Base-by-base conservation (phyloP, 2,797 vertebrate species). In the Pachyuromys duprasi region DNA sequence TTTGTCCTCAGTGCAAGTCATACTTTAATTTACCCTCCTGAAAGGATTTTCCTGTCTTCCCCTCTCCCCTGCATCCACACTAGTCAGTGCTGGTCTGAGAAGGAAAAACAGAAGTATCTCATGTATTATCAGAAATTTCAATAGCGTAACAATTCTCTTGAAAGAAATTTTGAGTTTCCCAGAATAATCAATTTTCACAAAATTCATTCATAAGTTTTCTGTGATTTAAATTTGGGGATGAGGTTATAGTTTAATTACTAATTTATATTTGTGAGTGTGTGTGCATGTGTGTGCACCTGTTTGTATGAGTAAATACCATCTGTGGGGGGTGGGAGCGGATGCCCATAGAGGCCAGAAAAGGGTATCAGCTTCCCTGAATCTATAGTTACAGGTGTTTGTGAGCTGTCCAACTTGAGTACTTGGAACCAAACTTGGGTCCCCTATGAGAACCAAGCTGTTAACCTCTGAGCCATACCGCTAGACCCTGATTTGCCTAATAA, bases 71-170 rank as follows among this genome's bases (percentile, higher is more conserved):
- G 80, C 94, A 18, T 95, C 74, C 90, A 88, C 60, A 80, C 83
- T 97, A 86, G 45, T 82, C 94, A 96, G 89, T 74, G 76, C 91
- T 88, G 78, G 69, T 92, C 81, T 95, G 93, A 96, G 39, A 86
- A 95, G 96, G 95, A 96, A 92, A 96, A 97, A 65, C 53, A 92
- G n/a, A 65, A 60, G 74, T 12, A 14, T 94, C 42, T 96, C 90
- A 24, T 26, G 2, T 24, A 70, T 49, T 95, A 82, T 80, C 67
- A 53, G 96, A 96, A 42, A 17, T 74, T 88, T 49, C 86, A 97
- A 89, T 22, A 91, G 18, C 0, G 33, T n/a, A 13, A 12, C 42
- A 69, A 12, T 0, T 45, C 18, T 26, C 62, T 89, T 79, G 24
- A 14, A 88, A 62, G 12, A 86, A 65, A 86, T 69, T 87, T 63